Evolutionary conservation across 1,140 invertebrate genomes (phyloP), one percentile per base, ranked within the genome.

Genomic region (Drosophila ironensis): DNA sequence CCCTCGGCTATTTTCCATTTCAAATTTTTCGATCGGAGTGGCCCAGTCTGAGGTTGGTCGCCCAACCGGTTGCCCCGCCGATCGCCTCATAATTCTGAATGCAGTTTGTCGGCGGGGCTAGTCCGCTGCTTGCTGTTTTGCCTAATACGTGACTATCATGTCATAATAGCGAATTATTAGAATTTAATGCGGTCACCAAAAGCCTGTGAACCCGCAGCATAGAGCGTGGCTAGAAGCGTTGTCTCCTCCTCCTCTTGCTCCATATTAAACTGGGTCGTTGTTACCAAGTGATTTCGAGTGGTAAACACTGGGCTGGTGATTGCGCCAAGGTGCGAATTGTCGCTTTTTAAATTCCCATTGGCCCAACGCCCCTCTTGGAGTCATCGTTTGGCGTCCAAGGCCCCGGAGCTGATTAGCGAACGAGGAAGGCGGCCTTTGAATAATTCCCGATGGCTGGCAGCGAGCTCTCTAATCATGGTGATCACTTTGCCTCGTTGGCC

Each of bases 141-240:
- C 80, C 71, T 84, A 84, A 84, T 84, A 86, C 80, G 80, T 84
- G 81, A 84, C 74, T 84, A 84, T 80, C 80, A 84, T 86, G 78
- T 84, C 78, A 84, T 84, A 84, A 84, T 78, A 84, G 74, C 78
- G 80, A 86, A 78, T 86, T 84, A 84, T 84, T 84, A 84, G 80
- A 86, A 86, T 86, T 86, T 84, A 86, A 84, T 86, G 69, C 80
- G 66, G 66, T 57, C 66, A 59, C 44, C n/a, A 57, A 45, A 42
- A 48, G 33, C 27, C 33, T 46, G 48, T 72, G 70, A 56, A 48
- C 50, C 50, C 38, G 11, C 20, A 22, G 20, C 20, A 3, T 22
- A 37, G 14, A 37, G n/a, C 30, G 30, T n/a, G 4, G n/a, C 27
- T n/a, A 4, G 38, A 16, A 19, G 16, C 30, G 30, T 33, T 12